Conservation (phyloP, 2,797 vertebrate species). For the Rhodeus uyekii region DNA sequence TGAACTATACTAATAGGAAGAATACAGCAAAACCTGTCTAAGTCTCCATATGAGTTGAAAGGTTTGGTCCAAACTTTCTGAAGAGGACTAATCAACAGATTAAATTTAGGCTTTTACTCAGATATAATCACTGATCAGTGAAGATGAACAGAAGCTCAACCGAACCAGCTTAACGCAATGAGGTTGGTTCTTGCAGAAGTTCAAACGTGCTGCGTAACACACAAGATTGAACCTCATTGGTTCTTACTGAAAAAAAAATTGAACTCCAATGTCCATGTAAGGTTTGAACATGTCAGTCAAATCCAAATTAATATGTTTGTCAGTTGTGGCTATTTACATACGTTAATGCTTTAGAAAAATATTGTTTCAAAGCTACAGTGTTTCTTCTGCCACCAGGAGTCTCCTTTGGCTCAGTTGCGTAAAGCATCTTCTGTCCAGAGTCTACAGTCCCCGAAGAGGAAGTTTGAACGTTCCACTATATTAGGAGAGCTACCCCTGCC, state of each 20-base stretch:
- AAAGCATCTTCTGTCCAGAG: conserved; percentile 89
- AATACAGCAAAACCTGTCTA: neutral
- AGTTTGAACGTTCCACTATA: conserved; percentile 81
- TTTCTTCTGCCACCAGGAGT: conserved; percentile 80
- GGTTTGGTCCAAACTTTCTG: too few species aligned
- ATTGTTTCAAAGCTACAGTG: conserved; percentile 52
- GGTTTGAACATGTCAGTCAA: neutral
- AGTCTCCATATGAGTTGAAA: too few species aligned
- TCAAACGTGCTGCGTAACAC: too few species aligned
- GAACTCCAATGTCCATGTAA: neutral
- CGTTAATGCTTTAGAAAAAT: neutral
- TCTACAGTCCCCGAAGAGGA: conserved; percentile 79
- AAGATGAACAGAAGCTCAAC: neutral
- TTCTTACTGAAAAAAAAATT: too few species aligned
- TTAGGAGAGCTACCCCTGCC: conserved; percentile 75
- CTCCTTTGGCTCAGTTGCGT: conserved; percentile 84
- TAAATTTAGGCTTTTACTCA: too few species aligned
- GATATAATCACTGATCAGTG: too few species aligned
- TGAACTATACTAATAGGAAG: neutral
- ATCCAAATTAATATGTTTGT: neutral
- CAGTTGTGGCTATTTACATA: neutral
- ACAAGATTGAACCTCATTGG: too few species aligned
- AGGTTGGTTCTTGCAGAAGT: too few species aligned
- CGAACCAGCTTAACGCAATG: neutral
- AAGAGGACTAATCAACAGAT: too few species aligned